Base-by-base conservation (phyloP, 2,888 invertebrate species). In the Pristionchus maxplancki region DNA sequence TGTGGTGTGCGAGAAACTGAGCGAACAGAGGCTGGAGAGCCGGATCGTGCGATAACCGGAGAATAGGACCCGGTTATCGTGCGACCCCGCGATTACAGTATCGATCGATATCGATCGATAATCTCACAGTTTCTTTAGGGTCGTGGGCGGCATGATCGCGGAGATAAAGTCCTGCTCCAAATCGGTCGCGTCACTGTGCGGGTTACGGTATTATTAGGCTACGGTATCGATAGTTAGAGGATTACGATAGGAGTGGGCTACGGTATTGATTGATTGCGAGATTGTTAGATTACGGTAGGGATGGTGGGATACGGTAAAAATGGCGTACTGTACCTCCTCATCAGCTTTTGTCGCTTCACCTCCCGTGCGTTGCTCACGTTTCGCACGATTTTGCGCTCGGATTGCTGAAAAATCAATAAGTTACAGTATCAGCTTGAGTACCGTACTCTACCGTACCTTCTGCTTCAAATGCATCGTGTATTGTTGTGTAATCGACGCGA, bases 271-370 rank as follows among this genome's bases (percentile, higher is more conserved):
- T 28, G 48, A 85, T 24, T 0, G 78, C 24, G n/a, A n/a, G n/a
- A n/a, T n/a, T n/a, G 62, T 58, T 85, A 44, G 28, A 44, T n/a
- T 62, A 86, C 20, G 48, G 28, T 64, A 8, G 31, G 86, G 24
- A n/a, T n/a, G 44, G 20, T 74, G 40, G 31, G 64, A 9, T 37
- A 84, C 90, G 37, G 62, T 88, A 40, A 20, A 13, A 48, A 28
- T 88, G 78, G n/a, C 13, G n/a, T 78, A 78, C 78, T n/a, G 15
- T 15, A 93, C 93, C 93, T 91, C 82, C 94, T 88, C 89, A 92
- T 92, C 92, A 94, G 91, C 89, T 94, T 94, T 89, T 94, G 93
- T 74, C 91, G 92, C 89, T 94, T 94, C 34, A 92, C 91, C 88
- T 90, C 89, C 37, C 93, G 89, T 40, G 92, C 88, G 82, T 93